A percentile compares a stretch with the other conserved stretches of the same genome.
Evolutionary conservation across 2,888 invertebrate species (phyloP).

Genomic region (Drosophila paramelanica): DNA sequence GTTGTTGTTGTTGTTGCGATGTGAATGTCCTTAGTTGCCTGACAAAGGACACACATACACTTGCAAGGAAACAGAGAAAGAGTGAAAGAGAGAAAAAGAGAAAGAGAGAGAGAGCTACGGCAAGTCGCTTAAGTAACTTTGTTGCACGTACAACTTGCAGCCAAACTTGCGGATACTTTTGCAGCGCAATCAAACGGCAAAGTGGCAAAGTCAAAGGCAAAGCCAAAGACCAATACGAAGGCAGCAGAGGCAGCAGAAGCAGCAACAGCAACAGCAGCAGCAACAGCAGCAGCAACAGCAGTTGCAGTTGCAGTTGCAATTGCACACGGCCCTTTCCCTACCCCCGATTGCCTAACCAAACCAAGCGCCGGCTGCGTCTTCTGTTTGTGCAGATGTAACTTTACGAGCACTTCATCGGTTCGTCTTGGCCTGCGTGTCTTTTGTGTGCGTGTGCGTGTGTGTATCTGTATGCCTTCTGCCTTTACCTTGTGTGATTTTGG

Average conservation of each 20-base stretch:
- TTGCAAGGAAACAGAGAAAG: slow-evolving; percentile 3
- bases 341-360: slow-evolving; percentile 1
- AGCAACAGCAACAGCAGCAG: no score
- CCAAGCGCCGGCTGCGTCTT: slow-evolving; percentile 62
- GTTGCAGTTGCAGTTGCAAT: slow-evolving; percentile 20
- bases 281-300: slow-evolving; percentile 3
- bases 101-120: neutral
- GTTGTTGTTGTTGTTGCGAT: slow-evolving; percentile 49
- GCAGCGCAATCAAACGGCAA: slow-evolving; percentile 60
- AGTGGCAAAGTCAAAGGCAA: slow-evolving; percentile 58
- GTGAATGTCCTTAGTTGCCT: slow-evolving; percentile 78
- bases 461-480: slow-evolving; percentile 38
- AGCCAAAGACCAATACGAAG: slow-evolving; percentile 38
- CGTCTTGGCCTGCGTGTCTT: slow-evolving; percentile 21
- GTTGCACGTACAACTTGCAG: slow-evolving; percentile 65
- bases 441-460: slow-evolving; percentile 12
- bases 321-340: slow-evolving; percentile 4
- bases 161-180: slow-evolving; percentile 43
- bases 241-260: slow-evolving; percentile 10
- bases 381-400: slow-evolving; percentile 75
- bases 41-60: slow-evolving; percentile 67
- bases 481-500: slow-evolving; percentile 63
- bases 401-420: slow-evolving; percentile 26
- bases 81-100: slow-evolving; percentile 1
- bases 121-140: slow-evolving; percentile 51